Evolutionary conservation across 2,797 vertebrate genomes (phyloP).

Genomic region (Numenius phaeopus): DNA sequence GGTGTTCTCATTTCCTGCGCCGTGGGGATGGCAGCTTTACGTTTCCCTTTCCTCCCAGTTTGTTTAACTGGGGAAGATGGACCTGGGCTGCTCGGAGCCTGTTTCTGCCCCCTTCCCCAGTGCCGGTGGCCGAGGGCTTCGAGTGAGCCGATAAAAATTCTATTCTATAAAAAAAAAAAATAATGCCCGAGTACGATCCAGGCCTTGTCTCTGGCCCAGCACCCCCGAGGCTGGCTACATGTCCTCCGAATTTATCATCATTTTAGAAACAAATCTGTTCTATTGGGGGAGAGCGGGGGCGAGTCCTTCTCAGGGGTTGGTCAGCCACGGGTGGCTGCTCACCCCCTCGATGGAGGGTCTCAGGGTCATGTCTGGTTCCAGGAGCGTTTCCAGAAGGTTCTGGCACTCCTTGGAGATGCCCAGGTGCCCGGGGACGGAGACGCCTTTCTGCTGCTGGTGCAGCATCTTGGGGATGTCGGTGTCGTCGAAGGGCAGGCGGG

Average conservation of each 20-base stretch:
- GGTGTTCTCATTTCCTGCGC: conserved; percentile 1
- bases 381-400: conserved; percentile 75
- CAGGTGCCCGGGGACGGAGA: conserved; percentile 71
- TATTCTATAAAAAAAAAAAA: not conserved
- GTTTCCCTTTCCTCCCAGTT: not conserved
- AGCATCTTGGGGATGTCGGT: conserved; percentile 78
- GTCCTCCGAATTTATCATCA: conserved; percentile 34
- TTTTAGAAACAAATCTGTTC: conserved; percentile 53
- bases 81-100: accelerated
- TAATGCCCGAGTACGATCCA: accelerated
- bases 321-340: conserved; percentile 76
- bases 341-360: conserved; percentile 75
- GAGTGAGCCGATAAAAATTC: not conserved
- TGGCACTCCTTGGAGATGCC: conserved; percentile 74
- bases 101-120: accelerated
- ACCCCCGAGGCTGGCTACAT: not conserved
- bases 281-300: conserved; percentile 30
- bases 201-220: not conserved
- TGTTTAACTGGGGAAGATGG: not conserved
- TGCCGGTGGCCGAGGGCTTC: accelerated
- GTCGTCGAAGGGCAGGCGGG: conserved; percentile 77
- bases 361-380: conserved; percentile 74
- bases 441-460: conserved; percentile 75
- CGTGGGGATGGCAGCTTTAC: not conserved
- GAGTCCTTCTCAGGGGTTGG: conserved; percentile 41